Conservation (phyloP, 2,888 invertebrate genomes). For the Drosophila siamana region DNA sequence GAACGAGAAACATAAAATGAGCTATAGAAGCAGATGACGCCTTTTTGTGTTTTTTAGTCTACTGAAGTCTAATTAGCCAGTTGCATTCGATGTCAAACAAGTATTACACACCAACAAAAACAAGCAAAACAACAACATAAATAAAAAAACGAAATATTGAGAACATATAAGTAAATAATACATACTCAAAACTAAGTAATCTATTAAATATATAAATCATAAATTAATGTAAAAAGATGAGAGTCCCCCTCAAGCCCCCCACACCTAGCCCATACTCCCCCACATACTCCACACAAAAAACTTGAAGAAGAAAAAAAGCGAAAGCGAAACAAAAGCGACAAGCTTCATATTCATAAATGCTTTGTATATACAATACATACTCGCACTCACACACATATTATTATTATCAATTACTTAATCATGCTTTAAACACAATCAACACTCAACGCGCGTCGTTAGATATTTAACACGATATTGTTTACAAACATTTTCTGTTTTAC, state of each 20-base stretch:
- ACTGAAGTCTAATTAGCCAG: slow-evolving; percentile 57
- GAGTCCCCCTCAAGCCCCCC: slow-evolving; percentile 35
- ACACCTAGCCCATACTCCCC: slow-evolving; percentile 35
- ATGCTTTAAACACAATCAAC: slow-evolving; percentile 49
- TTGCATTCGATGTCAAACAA: slow-evolving; percentile 67
- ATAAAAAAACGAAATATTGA: slow-evolving; percentile 37
- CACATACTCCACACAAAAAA: slow-evolving; percentile 28
- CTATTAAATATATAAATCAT: slow-evolving; percentile 42
- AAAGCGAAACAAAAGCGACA: slow-evolving; percentile 4
- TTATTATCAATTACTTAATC: slow-evolving; percentile 39
- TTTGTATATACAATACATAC: slow-evolving; percentile 69
- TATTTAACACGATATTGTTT: slow-evolving; percentile 29
- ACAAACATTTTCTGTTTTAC: slow-evolving; percentile 13
- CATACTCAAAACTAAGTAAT: slow-evolving; percentile 54
- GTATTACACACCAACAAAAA: slow-evolving; percentile 61
- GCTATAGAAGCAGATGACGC: slow-evolving; percentile 1
- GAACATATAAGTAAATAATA: slow-evolving; percentile 37
- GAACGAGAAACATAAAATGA: background rate
- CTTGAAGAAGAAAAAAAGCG: background rate
- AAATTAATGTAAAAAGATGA: slow-evolving; percentile 70
- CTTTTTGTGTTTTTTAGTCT: slow-evolving; percentile 43
- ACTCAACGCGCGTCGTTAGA: slow-evolving; percentile 25
- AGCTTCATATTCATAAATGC: slow-evolving; percentile 63
- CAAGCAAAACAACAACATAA: slow-evolving; percentile 32
- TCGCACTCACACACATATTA: slow-evolving; percentile 16